phyloP scores from a whole-genome alignment of 1,140 invertebrate species.

The Drosophila pachea region DNA sequence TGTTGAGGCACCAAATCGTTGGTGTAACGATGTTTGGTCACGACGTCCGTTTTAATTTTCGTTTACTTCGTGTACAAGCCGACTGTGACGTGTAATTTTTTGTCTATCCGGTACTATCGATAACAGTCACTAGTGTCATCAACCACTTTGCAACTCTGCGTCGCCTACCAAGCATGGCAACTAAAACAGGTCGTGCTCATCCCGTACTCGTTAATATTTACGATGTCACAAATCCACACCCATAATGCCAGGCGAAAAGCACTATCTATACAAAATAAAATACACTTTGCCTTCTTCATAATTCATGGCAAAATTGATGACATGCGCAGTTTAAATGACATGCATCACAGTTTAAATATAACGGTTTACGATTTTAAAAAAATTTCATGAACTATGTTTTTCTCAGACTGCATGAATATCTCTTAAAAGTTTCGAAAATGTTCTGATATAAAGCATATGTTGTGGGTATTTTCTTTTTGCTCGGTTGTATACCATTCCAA shows the following conservation, averaged over 20 bases:
- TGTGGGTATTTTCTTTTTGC: background rate
- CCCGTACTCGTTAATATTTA: background rate
- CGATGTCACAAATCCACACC: slow-evolving; percentile 3
- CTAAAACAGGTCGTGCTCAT: background rate
- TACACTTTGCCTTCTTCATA: background rate
- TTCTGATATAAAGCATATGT: background rate
- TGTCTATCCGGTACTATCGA: slow-evolving; percentile 28
- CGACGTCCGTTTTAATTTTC: slow-evolving; percentile 28
- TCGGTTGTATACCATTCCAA: background rate
- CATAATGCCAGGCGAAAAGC: background rate
- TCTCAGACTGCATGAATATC: too few species aligned
- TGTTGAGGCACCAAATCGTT: slow-evolving; percentile 42
- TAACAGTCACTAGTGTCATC: slow-evolving; percentile 11
- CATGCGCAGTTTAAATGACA: slow-evolving; percentile 4
- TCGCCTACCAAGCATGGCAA: background rate
- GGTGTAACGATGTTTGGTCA: slow-evolving; percentile 27
- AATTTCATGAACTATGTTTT: too few species aligned
- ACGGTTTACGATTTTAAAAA: background rate
- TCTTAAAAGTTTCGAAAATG: too few species aligned
- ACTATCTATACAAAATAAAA: background rate
- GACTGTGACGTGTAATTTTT: slow-evolving; percentile 49
- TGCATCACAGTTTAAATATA: background rate
- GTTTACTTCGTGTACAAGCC: slow-evolving; percentile 34
- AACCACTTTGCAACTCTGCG: slow-evolving; percentile 19
- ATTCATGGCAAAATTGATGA: background rate